These are phyloP conservation scores for Tachysurus fulvidraco DNA, from an alignment of 2,113 vertebrate genomes.

Conservation along the genomic window DNA sequence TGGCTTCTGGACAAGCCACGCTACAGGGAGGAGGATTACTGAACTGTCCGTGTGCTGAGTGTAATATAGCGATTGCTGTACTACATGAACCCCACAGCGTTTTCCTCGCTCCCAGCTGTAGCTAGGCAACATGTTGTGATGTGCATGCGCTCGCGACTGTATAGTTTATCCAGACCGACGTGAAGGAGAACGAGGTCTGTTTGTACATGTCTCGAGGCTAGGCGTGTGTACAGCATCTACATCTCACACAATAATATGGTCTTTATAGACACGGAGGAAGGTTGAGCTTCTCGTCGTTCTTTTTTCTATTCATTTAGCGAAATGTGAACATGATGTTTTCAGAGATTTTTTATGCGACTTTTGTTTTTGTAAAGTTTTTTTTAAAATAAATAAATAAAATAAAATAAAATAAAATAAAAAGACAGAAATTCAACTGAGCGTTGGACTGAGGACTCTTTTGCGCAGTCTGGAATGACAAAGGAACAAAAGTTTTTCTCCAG, in stretches of 20 bases:
- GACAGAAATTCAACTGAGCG: neutral
- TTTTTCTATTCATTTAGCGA: neutral
- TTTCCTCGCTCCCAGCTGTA: conserved; percentile 26
- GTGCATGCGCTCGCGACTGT: conserved; percentile 31
- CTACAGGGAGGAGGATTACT: neutral
- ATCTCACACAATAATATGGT: neutral
- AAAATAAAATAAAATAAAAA: neutral
- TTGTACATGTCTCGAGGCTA: conserved; percentile 21
- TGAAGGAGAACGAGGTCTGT: conserved; percentile 20
- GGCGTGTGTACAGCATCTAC: neutral
- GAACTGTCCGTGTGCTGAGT: neutral
- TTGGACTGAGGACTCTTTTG: neutral
- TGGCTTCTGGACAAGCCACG: neutral
- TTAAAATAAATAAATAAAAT: too few species aligned
- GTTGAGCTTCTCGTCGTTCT: neutral
- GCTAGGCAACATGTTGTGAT: conserved; percentile 48
- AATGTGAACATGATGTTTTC: neutral
- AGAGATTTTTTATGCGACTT: neutral
- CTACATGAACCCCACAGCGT: conserved; percentile 8
- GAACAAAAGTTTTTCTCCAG: neutral
- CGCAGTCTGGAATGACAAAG: neutral
- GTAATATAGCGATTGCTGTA: neutral
- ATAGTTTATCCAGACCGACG: conserved; percentile 29
- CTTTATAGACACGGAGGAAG: neutral
- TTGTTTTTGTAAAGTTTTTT: neutral